Base-by-base conservation (phyloP, 23 tunicate species). In the Styela clava region DNA sequence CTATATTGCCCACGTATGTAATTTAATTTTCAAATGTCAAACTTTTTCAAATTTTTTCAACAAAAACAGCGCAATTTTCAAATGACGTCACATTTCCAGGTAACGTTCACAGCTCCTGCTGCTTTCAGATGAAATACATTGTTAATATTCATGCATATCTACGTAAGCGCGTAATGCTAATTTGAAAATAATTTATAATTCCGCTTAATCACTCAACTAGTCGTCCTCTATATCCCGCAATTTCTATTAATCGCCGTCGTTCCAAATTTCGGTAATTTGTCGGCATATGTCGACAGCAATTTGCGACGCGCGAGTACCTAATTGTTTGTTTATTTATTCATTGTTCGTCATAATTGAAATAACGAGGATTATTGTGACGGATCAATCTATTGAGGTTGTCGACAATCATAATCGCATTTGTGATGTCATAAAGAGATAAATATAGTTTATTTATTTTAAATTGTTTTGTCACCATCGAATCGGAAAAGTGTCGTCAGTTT, bases 361-460 rank as follows among this genome's bases (percentile, higher is more conserved):
- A 27, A 44, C 52, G 64, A 76, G 81, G 81, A 76, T 76, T 44
- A 52, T 27, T 36, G n/a, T 76, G 64, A 31, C 51, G 51, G 24
- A 16, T 29, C 30, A 29, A 67, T 18, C 31, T 12, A 72, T n/a
- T 72, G 78, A 33, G 52, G 37, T 76, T 44, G 64, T 76, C 81
- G 65, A 1, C 81, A 52, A 44, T 44, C 64, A 52, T 76, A 33
- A 76, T 76, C 81, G 65, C 81, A 52, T 76, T 76, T 76, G 81
- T 76, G 81, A 76, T 52, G 81, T 44, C 64, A 76, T 44, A 76
- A 76, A 76, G 62, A 52, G 81, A 76, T 76, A 76, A 52, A 24
- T 12, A 56, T 27, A 19, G 9, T 44, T 52, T 27, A 9, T 52
- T 52, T 76, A 12, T 76, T 76, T 76, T 52, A 24, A 18, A 67